A percentile compares a stretch with the other conserved stretches of the same genome.
phyloP scores from a whole-genome alignment of 2,113 vertebrate species.

The Gobius niger region DNA sequence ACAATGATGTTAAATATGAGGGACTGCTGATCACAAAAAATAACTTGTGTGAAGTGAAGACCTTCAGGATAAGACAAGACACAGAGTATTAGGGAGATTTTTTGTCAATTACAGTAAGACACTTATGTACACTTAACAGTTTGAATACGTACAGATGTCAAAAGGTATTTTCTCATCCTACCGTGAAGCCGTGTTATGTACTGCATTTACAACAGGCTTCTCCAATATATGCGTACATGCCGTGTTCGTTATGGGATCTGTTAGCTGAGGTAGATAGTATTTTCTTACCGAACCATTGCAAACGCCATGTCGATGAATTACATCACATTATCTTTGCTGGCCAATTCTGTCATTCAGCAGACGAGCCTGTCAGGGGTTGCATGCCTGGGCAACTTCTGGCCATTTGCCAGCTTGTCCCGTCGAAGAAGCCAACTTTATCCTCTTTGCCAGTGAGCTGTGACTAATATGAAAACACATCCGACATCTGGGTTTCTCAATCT shows the following conservation, averaged over 20 bases:
- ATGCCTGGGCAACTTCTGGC: slow-evolving; percentile 47
- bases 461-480: slow-evolving; percentile 64
- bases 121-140: too few relatives aligned
- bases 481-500: slow-evolving; percentile 58
- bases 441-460: slow-evolving; percentile 57
- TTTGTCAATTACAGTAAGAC: too few relatives aligned
- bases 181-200: background rate
- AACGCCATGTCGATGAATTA: slow-evolving; percentile 51
- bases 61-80: too few relatives aligned
- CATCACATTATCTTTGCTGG: slow-evolving; percentile 47
- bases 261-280: slow-evolving; percentile 30
- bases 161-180: too few relatives aligned
- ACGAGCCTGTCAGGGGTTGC: slow-evolving; percentile 31
- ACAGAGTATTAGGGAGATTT: too few relatives aligned
- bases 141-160: too few relatives aligned
- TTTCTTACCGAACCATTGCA: slow-evolving; percentile 44
- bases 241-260: slow-evolving; percentile 27
- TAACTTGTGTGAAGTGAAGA: too few relatives aligned
- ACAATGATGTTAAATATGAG: too few relatives aligned
- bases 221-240: slow-evolving; percentile 25
- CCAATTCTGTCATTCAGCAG: slow-evolving; percentile 47
- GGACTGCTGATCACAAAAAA: too few relatives aligned
- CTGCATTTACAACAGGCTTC: slow-evolving; percentile 4
- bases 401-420: slow-evolving; percentile 55
- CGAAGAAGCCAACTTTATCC: slow-evolving; percentile 57